Evolutionary conservation across 2,888 invertebrate genomes (phyloP).

Genomic region (Apeira syringaria): DNA sequence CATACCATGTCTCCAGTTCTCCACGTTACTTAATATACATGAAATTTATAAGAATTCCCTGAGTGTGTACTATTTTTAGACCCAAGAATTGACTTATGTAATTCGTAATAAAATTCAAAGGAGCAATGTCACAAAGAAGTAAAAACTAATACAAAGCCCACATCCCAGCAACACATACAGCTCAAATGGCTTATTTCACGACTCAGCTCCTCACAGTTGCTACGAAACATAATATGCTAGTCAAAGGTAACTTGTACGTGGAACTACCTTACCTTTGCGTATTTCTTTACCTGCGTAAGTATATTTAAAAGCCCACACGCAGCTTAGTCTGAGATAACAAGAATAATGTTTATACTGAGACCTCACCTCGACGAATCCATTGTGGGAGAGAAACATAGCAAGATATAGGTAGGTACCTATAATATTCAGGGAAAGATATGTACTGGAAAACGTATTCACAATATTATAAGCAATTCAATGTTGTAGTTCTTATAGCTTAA

Average conservation of each 20-base stretch:
- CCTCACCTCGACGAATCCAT: constrained; percentile 9
- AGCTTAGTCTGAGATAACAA: constrained; percentile 15
- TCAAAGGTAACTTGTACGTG: not conserved
- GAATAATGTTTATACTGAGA: constrained; percentile 16
- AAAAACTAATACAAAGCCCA: too few relatives aligned
- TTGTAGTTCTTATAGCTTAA: too few relatives aligned
- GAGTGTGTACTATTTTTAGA: too few relatives aligned
- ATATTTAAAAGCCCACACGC: constrained; percentile 3
- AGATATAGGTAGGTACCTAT: constrained; percentile 11
- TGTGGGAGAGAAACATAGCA: constrained; percentile 9
- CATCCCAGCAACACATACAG: not conserved
- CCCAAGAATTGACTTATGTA: too few relatives aligned
- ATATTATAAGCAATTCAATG: too few relatives aligned
- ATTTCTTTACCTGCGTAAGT: not conserved
- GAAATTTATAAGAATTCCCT: too few relatives aligned
- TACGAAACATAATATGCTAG: not conserved
- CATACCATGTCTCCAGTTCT: too few relatives aligned
- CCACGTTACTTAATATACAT: too few relatives aligned
- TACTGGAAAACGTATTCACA: too few relatives aligned
- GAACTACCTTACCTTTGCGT: constrained; percentile 10
- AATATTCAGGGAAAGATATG: not conserved
- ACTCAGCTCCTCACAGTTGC: not conserved
- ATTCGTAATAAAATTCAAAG: too few relatives aligned
- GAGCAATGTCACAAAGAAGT: too few relatives aligned
- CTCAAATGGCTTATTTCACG: not conserved